Conservation (phyloP, 2,888 invertebrate genomes). For the Leistus spinibarbis region DNA sequence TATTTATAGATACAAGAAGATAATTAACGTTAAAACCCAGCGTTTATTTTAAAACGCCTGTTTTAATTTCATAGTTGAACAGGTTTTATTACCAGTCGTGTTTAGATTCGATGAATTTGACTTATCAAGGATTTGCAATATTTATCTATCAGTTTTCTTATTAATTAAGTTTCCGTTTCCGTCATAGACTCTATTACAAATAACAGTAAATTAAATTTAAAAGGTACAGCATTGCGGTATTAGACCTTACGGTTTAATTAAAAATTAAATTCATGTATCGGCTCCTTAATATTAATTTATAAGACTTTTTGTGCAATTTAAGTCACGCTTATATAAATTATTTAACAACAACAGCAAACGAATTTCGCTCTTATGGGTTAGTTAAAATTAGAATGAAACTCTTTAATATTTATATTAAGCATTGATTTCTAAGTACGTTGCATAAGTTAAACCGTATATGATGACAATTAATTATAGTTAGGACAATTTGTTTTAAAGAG, state of each 20-base stretch:
- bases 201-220: too few relatives aligned
- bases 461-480: not conserved
- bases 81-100: not conserved
- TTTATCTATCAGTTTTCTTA: not conserved
- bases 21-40: not conserved
- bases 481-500: not conserved
- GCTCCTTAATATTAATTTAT: too few relatives aligned
- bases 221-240: too few relatives aligned
- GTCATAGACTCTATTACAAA: too few relatives aligned
- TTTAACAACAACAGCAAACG: not conserved
- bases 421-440: not conserved
- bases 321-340: not conserved
- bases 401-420: too few relatives aligned
- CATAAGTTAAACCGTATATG: not conserved
- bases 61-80: not conserved
- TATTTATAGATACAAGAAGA: not conserved
- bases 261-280: too few relatives aligned
- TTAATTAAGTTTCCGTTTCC: not conserved
- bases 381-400: too few relatives aligned
- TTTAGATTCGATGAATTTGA: not conserved
- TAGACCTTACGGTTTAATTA: too few relatives aligned
- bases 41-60: not conserved
- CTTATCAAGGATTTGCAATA: not conserved
- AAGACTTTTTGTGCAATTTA: too few relatives aligned
- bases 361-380: not conserved